Percentiles rank a stretch among this genome's conserved stretches.
phyloP scores from a whole-genome alignment of 2,113 vertebrate species.

The Podilymbus podiceps region DNA sequence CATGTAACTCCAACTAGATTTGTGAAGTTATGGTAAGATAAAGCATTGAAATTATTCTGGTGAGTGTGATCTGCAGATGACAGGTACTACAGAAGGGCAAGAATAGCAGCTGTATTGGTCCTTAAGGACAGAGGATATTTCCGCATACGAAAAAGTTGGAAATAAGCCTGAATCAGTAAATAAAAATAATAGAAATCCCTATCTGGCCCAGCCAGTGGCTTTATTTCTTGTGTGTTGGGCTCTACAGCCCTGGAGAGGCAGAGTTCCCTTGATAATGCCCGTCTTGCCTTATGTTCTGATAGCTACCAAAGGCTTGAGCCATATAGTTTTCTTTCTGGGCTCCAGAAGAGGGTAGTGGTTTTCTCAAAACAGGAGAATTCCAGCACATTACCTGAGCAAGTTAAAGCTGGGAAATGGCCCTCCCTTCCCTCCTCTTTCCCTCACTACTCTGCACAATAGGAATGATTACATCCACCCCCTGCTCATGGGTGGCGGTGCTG shows the following conservation, averaged over 20 bases:
- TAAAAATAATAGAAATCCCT: not conserved
- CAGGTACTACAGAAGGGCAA: not conserved
- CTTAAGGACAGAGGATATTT: not conserved
- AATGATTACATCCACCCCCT: not conserved
- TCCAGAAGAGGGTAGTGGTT: not conserved
- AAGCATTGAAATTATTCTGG: not conserved
- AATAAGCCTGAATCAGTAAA: not conserved
- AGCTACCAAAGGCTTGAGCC: not conserved
- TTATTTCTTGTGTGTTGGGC: not conserved
- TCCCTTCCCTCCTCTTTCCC: not conserved
- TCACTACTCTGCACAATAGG: not conserved
- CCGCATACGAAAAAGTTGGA: not conserved
- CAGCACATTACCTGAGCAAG: not conserved
- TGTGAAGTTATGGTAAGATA: conserved; percentile 50
- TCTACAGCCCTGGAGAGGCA: not conserved
- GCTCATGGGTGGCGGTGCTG: rapidly evolving
- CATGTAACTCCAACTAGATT: not conserved
- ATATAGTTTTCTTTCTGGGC: not conserved
- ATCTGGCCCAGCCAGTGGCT: not conserved
- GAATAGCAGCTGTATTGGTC: not conserved
- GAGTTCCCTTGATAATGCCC: not conserved
- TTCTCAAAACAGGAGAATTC: not conserved
- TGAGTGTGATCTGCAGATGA: not conserved
- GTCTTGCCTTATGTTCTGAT: not conserved
- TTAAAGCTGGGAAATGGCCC: not conserved